Conservation (phyloP, 2,113 vertebrate genomes). For the Xenopus laevis region DNA sequence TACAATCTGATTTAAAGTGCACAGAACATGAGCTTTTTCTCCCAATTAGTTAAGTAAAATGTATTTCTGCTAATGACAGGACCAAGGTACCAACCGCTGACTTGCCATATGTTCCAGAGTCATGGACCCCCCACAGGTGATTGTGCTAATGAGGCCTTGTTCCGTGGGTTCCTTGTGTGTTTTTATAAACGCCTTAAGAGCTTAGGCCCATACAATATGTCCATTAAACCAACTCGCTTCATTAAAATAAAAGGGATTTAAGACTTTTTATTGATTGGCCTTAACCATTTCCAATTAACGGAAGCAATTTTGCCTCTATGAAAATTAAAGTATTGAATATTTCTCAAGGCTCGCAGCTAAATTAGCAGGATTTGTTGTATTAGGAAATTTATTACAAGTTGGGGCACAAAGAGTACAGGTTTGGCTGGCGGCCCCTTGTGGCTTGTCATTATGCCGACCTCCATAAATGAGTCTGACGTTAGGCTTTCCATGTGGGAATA, state of each 20-base stretch:
- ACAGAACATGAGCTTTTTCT: neutral
- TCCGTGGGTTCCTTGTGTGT: neutral
- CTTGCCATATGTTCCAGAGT: neutral
- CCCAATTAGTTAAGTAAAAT: neutral
- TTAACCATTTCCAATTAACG: conserved; percentile 7
- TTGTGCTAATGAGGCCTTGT: too few relatives aligned
- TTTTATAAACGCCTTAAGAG: neutral
- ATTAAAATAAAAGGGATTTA: neutral
- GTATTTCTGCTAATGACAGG: neutral
- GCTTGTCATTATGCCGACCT: too few relatives aligned
- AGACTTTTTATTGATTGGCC: neutral
- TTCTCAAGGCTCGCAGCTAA: neutral
- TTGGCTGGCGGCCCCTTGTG: too few relatives aligned
- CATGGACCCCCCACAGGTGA: too few relatives aligned
- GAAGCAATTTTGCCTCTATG: too few relatives aligned
- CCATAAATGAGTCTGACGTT: too few relatives aligned
- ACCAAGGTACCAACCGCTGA: neutral
- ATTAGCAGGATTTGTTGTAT: neutral
- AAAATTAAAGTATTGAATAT: conserved; percentile 16
- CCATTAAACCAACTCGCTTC: neutral
- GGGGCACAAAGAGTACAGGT: neutral
- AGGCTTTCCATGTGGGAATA: too few relatives aligned
- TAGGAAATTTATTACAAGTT: conserved; percentile 9
- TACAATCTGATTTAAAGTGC: neutral
- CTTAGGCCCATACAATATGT: neutral